These are phyloP conservation scores for Coleophora deauratella DNA, from an alignment of 2,888 invertebrate genomes.

Conservation along the genomic window DNA sequence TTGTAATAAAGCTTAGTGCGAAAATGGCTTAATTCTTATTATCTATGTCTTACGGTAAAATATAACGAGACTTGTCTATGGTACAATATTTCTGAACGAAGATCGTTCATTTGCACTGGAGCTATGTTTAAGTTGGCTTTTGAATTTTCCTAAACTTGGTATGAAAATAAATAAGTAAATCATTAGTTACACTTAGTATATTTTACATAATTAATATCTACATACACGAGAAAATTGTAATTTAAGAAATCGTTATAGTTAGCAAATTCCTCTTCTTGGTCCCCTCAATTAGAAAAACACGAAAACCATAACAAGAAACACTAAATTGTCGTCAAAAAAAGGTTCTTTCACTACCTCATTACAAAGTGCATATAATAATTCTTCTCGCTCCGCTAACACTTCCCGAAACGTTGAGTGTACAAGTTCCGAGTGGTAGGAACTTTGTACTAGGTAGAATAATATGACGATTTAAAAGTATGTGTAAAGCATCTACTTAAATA, in stretches of 20 bases:
- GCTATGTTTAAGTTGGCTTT: conserved; percentile 27
- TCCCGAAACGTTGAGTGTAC: too few relatives aligned
- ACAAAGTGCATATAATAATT: too few relatives aligned
- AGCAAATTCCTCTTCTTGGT: conserved; percentile 38
- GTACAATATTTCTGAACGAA: conserved; percentile 13
- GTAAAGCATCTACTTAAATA: too few relatives aligned
- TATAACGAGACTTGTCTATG: conserved; percentile 65
- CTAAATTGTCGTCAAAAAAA: too few relatives aligned
- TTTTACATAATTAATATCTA: conserved; percentile 31
- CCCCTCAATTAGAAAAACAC: conserved; percentile 29
- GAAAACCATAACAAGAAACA: too few relatives aligned
- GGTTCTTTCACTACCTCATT: too few relatives aligned
- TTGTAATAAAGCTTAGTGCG: conserved; percentile 59
- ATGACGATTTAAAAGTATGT: too few relatives aligned
- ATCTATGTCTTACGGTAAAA: conserved; percentile 67
- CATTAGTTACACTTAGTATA: neutral
- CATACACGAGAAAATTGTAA: conserved; percentile 21
- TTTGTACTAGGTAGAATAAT: too few relatives aligned
- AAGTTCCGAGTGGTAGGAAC: too few relatives aligned
- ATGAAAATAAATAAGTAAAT: conserved; percentile 53
- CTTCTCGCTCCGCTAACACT: too few relatives aligned
- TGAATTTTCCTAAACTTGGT: conserved; percentile 53
- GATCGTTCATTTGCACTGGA: conserved; percentile 28
- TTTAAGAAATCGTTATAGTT: conserved; percentile 28
- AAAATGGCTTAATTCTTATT: conserved; percentile 61